Conservation (phyloP, 2,797 vertebrate species). For the Acipenser oxyrinchus region DNA sequence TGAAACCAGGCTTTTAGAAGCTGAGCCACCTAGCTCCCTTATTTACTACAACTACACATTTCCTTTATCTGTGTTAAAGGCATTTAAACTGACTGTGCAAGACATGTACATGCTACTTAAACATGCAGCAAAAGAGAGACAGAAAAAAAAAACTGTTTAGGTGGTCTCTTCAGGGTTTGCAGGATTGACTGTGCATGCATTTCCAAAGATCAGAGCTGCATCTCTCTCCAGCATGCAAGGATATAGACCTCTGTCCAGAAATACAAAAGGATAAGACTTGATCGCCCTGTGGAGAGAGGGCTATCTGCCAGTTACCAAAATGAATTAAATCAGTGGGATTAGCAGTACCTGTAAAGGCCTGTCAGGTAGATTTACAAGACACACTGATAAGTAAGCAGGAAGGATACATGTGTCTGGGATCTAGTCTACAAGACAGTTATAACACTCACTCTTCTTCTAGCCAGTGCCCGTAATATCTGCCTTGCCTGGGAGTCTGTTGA, state of each 20-base stretch:
- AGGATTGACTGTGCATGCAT: too few species aligned
- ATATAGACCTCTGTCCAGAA: conserved; percentile 20
- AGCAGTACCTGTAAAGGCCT: conserved; percentile 61
- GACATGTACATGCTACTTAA: too few species aligned
- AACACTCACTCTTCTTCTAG: conserved; percentile 69
- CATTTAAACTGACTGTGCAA: too few species aligned
- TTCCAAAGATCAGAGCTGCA: too few species aligned
- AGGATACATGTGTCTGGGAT: conserved; percentile 44
- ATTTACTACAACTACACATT: too few species aligned
- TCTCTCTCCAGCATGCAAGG: conserved; percentile 6
- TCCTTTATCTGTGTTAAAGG: too few species aligned
- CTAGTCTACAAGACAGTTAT: conserved; percentile 59
- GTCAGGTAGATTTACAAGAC: conserved; percentile 59
- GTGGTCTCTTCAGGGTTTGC: too few species aligned
- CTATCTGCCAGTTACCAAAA: conserved; percentile 46
- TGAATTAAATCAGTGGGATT: conserved; percentile 61
- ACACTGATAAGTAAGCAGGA: conserved; percentile 44
- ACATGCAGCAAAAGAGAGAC: too few species aligned
- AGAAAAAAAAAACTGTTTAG: too few species aligned
- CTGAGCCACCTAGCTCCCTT: too few species aligned
- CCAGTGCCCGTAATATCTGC: conserved; percentile 83
- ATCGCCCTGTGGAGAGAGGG: conserved; percentile 38
- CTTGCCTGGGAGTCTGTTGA: conserved; percentile 70
- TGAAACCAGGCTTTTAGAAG: too few species aligned
- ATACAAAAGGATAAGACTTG: conserved; percentile 37